These are phyloP conservation scores for Proisotoma minuta DNA, from an alignment of 2,888 invertebrate species.

Conservation along the genomic window DNA sequence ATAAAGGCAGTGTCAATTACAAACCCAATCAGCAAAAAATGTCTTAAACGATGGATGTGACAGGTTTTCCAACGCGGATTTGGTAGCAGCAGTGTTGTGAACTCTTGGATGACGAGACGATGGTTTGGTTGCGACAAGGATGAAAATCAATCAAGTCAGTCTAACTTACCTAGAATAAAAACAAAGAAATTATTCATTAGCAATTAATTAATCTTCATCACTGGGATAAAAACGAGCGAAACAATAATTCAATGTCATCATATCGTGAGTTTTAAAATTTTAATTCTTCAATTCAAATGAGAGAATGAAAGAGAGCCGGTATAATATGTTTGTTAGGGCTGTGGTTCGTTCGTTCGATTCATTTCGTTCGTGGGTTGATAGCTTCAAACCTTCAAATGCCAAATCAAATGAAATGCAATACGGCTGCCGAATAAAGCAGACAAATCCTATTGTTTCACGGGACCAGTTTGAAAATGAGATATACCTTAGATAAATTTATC, in stretches of 20 bases:
- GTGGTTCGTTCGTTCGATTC: no score
- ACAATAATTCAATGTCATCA: conserved; percentile 6
- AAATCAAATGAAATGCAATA: no score
- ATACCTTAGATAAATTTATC: no score
- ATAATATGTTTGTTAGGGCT: no score
- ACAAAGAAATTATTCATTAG: conserved; percentile 6
- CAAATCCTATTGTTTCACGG: no score
- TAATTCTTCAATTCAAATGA: neutral
- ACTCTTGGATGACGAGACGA: no score
- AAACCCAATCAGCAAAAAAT: no score
- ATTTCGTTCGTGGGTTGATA: neutral
- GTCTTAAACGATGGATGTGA: no score
- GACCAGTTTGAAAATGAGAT: no score
- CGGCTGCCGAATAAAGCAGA: neutral
- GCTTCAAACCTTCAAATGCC: neutral
- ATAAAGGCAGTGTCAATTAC: no score
- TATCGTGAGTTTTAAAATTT: conserved; percentile 1
- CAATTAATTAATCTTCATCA: conserved; percentile 15
- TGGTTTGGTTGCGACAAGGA: neutral
- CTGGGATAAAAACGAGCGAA: neutral
- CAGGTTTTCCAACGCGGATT: no score
- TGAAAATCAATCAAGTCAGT: neutral
- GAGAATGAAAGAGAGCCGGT: neutral
- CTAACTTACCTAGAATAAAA: conserved; percentile 11
- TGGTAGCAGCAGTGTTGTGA: no score